Percentiles rank a stretch among this genome's conserved stretches.
Conservation (phyloP, 2,797 vertebrate species). For the Somateria mollissima region DNA sequence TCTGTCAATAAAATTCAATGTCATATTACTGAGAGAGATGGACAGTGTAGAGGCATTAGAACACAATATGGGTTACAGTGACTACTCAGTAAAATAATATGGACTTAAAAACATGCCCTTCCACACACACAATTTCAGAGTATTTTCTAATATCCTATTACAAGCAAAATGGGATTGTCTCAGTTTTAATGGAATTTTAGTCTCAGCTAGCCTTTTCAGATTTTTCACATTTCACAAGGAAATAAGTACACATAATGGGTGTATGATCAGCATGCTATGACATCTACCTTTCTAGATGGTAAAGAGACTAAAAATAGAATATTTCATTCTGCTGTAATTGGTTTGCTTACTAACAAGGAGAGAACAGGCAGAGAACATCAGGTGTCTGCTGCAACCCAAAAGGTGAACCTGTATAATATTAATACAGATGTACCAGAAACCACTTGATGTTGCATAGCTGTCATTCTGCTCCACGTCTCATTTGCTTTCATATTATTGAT, state of each 20-base stretch:
- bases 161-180: not conserved
- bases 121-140: not conserved
- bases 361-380: not conserved
- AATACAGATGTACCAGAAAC: not conserved
- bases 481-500: not conserved
- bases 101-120: not conserved
- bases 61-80: not conserved
- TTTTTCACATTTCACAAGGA: not conserved
- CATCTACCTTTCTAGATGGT: not conserved
- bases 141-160: not conserved
- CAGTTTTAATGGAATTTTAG: not conserved
- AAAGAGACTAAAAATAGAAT: not conserved
- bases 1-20: slow-evolving; percentile 64
- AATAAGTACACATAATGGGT: not conserved
- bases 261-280: not conserved
- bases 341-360: not conserved
- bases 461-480: not conserved
- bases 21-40: not conserved
- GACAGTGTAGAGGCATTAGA: not conserved
- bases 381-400: not conserved
- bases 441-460: not conserved
- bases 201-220: not conserved
- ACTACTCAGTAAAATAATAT: not conserved
- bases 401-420: not conserved
- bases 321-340: not conserved